phyloP scores from a whole-genome alignment of 2,888 invertebrate genomes.

The Conomelus anceps region DNA sequence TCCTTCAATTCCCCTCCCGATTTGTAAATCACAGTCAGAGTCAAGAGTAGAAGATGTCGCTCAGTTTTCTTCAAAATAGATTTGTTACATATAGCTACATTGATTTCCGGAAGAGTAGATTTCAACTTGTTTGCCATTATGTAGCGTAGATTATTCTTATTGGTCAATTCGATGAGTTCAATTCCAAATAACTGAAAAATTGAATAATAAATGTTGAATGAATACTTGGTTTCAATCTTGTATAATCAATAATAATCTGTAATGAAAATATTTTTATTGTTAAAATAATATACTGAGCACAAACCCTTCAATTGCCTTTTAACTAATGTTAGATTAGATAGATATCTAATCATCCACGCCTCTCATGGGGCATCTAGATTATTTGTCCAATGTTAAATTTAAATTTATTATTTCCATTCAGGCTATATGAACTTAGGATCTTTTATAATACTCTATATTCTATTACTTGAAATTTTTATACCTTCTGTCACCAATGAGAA shows the following conservation, averaged over 20 bases:
- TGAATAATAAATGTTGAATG: not conserved
- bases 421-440: no score
- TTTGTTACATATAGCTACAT: not conserved
- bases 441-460: no score
- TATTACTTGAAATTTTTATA: no score
- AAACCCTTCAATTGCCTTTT: no score
- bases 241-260: not conserved
- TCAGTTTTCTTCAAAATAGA: not conserved
- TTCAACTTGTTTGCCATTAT: not conserved
- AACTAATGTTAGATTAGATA: no score
- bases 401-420: no score
- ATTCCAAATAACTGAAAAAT: not conserved
- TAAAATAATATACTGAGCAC: no score
- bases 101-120: not conserved
- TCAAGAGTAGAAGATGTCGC: not conserved
- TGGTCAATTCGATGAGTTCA: not conserved
- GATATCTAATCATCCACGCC: no score
- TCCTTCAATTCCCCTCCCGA: not conserved
- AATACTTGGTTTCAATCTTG: not conserved
- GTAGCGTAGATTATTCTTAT: not conserved
- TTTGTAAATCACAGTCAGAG: not conserved
- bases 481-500: no score
- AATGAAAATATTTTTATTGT: no score
- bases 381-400: no score
- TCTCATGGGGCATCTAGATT: no score